Conservation (phyloP, 2,888 invertebrate genomes). For the Tricholauxania praeusta region DNA sequence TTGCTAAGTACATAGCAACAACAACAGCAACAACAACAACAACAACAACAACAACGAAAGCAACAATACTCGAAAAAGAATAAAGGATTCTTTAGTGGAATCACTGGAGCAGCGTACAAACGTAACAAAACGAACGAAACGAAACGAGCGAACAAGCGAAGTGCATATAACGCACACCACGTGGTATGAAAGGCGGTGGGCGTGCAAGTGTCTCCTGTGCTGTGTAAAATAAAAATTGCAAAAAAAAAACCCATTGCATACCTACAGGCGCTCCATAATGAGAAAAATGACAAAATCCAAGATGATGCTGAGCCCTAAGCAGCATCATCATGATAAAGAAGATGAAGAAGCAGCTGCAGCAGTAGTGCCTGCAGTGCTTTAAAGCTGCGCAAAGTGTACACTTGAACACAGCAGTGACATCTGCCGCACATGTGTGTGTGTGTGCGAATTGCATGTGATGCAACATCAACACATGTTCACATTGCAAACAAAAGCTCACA, state of each 20-base stretch:
- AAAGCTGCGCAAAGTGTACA: slow-evolving; percentile 16
- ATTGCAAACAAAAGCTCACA: neutral
- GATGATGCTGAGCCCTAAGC: slow-evolving; percentile 12
- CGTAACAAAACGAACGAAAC: slow-evolving; percentile 6
- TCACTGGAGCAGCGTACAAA: slow-evolving; percentile 40
- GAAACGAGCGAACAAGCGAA: slow-evolving; percentile 10
- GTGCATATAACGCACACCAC: slow-evolving; percentile 1
- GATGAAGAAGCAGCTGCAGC: neutral
- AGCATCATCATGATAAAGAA: slow-evolving; percentile 27
- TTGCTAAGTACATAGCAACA: too few species aligned
- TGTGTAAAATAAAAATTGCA: neutral
- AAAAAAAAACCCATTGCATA: neutral
- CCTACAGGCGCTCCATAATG: slow-evolving; percentile 14
- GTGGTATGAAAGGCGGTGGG: neutral
- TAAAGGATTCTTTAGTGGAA: slow-evolving; percentile 34
- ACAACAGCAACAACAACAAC: slow-evolving; percentile 21
- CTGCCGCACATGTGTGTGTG: neutral
- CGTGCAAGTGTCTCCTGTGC: neutral
- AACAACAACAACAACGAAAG: slow-evolving; percentile 7
- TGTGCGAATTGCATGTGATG: neutral
- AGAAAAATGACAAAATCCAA: slow-evolving; percentile 33
- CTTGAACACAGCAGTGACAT: slow-evolving; percentile 17
- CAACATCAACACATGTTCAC: slow-evolving; percentile 17
- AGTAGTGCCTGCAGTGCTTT: neutral
- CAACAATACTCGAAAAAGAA: slow-evolving; percentile 26